Evolutionary conservation across 2,797 vertebrate species (phyloP).

Genomic region (Rhinoraja longicauda): DNA sequence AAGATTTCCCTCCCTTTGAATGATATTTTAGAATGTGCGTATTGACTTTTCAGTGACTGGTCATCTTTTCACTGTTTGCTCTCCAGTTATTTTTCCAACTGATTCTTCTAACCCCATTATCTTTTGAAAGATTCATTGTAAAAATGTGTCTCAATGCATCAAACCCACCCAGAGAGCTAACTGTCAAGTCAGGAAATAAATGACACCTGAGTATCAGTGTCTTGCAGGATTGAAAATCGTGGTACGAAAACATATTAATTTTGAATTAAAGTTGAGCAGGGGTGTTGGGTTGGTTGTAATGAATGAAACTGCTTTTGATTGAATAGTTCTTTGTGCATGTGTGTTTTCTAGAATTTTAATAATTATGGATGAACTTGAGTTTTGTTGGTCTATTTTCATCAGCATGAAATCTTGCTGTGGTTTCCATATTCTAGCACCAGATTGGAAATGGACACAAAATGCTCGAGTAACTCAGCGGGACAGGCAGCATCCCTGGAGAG

Average conservation of each 20-base stretch:
- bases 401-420: background rate
- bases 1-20: conserved; percentile 42
- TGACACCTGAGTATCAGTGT: background rate
- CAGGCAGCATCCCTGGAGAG: too few relatives aligned
- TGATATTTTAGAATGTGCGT: background rate
- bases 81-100: background rate
- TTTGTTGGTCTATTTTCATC: background rate
- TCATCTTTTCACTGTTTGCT: background rate
- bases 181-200: background rate
- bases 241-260: background rate
- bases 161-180: background rate
- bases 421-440: background rate
- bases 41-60: background rate
- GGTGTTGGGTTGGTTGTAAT: too few relatives aligned
- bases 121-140: background rate
- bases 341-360: background rate
- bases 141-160: background rate
- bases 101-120: background rate
- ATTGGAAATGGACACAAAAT: too few relatives aligned
- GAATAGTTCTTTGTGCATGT: background rate
- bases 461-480: too few relatives aligned
- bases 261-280: background rate
- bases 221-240: background rate
- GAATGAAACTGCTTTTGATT: background rate
- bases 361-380: background rate